These are phyloP conservation scores for Callocephalon fimbriatum DNA, from an alignment of 2,113 vertebrate genomes.

Conservation along the genomic window DNA sequence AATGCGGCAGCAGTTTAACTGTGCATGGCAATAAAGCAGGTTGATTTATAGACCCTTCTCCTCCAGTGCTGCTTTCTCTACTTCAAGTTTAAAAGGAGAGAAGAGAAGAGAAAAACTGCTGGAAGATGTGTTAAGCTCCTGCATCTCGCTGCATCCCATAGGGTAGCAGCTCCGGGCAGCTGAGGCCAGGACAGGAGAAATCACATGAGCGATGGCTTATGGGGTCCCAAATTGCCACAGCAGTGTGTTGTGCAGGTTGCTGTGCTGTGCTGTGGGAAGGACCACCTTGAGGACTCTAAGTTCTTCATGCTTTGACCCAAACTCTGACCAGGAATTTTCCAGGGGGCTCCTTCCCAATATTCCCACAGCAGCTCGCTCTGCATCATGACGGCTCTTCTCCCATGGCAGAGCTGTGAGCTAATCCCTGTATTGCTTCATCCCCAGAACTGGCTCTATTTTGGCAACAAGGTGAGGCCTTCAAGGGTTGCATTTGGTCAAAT, in stretches of 20 bases:
- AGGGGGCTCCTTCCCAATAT: neutral
- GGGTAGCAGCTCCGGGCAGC: too few species aligned
- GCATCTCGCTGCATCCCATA: rapidly evolving
- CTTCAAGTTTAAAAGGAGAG: neutral
- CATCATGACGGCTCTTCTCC: neutral
- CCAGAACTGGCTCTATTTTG: neutral
- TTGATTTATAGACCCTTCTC: conserved; percentile 50
- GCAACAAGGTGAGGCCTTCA: neutral
- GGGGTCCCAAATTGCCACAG: rapidly evolving
- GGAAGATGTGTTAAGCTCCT: neutral
- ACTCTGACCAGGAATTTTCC: neutral
- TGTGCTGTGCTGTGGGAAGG: neutral
- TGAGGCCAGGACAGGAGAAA: neutral
- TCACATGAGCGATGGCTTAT: rapidly evolving
- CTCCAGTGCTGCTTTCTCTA: neutral
- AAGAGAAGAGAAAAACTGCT: neutral
- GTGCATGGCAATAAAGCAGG: conserved; percentile 28
- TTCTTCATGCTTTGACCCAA: neutral
- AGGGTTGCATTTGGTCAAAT: neutral
- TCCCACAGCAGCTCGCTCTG: neutral
- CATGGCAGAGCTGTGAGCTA: rapidly evolving
- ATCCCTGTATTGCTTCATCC: rapidly evolving
- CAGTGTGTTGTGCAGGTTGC: rapidly evolving
- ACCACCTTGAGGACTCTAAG: neutral
- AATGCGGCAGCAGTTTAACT: neutral